Evolutionary conservation across 2,888 invertebrate genomes (phyloP), one percentile per base, ranked within the genome.

Genomic region (Parapristionchus giblindavisi): DNA sequence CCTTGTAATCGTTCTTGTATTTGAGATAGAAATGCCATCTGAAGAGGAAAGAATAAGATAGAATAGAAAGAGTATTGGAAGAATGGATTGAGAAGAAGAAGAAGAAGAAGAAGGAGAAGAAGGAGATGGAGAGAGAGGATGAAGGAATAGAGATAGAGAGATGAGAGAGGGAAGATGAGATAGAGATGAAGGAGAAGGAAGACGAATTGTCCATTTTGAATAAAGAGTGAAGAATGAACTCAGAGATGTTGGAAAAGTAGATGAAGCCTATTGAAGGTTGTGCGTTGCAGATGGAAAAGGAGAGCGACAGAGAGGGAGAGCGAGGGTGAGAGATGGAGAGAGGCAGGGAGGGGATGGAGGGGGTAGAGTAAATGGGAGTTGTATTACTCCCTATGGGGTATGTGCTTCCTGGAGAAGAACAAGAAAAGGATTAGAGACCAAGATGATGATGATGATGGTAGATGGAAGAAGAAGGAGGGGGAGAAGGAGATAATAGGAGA

Each of bases 21-120:
- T 78, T 87, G 86, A 71, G 82, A 82, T n/a, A 87, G 78, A 65
- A 87, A 87, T 21, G 87, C 87, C 87, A 87, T 87, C 63, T 63
- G 24, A 3, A 43, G 54, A 48, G 52, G 29, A 29, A 51, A 21
- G 40, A 40, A 32, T 36, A 32, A 34, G 54, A 34, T 24, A 36
- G 51, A 68, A 68, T 51, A 29, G 68, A 68, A n/a, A 34, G 68
- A 52, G 38, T 29, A 68, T 11, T 14, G 24, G 14, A 17, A 24
- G 24, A 24, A 58, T 11, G 11, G 58, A 21, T 24, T 36, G 36
- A n/a, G 51, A n/a, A 17, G 34, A 51, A 66, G 32, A n/a, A 66
- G 14, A 58, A 27, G 54, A 52, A 43, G 36, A 66, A 8, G 14
- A 58, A 58, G 58, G 24, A 8, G 24, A 58, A 8, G 58, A 58